A percentile compares a stretch with the other conserved stretches of the same genome.
These are phyloP conservation scores for Leucosticte australis DNA, from an alignment of 2,113 vertebrate genomes.

Conservation along the genomic window DNA sequence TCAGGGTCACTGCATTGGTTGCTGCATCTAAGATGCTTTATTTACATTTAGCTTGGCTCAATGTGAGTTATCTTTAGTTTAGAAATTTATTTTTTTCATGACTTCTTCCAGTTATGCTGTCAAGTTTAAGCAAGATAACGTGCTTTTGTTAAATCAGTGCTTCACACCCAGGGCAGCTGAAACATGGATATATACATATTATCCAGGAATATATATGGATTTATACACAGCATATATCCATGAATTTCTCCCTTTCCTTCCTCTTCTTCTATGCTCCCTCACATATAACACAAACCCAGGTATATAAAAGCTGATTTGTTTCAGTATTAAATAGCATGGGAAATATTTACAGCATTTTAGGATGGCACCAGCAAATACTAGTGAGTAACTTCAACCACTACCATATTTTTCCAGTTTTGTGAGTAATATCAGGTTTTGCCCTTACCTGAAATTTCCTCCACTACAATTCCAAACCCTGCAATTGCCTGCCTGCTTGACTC, in stretches of 20 bases:
- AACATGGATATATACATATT: neutral
- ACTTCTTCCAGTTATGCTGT: neutral
- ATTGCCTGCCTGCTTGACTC: neutral
- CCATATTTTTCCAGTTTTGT: neutral
- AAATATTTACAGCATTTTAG: neutral
- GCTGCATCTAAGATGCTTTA: neutral
- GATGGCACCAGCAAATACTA: neutral
- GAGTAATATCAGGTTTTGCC: neutral
- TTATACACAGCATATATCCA: neutral
- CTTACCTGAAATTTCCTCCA: neutral
- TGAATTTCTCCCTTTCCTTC: neutral
- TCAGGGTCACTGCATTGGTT: neutral
- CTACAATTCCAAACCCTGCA: neutral
- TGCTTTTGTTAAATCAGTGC: neutral
- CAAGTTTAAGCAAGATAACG: neutral
- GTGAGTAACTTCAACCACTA: neutral
- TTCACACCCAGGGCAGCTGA: neutral
- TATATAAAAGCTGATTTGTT: neutral
- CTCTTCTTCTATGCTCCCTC: neutral
- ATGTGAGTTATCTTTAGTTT: neutral
- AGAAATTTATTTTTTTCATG: neutral
- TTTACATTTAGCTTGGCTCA: conserved; percentile 13
- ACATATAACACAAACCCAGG: neutral
- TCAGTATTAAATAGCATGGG: neutral
- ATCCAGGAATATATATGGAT: neutral